Percentiles rank a stretch among this genome's conserved stretches.
These are phyloP conservation scores for Charina bottae DNA, from an alignment of 2,113 vertebrate species.

Conservation along the genomic window DNA sequence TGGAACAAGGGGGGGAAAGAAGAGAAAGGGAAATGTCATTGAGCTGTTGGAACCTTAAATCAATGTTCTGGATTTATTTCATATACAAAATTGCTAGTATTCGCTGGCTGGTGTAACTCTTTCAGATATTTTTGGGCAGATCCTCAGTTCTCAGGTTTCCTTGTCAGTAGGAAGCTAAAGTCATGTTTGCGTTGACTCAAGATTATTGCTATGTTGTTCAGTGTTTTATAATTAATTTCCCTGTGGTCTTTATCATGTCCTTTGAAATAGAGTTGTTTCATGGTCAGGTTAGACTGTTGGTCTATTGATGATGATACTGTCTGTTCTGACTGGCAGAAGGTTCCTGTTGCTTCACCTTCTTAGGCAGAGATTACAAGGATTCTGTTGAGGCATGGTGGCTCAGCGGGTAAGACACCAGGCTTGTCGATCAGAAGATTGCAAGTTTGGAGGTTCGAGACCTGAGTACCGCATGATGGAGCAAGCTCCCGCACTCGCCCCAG, in stretches of 20 bases:
- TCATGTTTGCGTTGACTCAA: not conserved
- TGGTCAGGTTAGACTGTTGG: not conserved
- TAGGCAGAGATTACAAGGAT: too few species aligned
- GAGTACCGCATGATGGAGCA: too few species aligned
- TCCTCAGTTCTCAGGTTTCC: conserved; percentile 40
- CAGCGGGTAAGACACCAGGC: too few species aligned
- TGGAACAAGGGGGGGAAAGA: not conserved
- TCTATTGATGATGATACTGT: not conserved
- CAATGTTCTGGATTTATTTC: conserved; percentile 20
- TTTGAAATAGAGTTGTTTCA: not conserved
- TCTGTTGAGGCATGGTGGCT: too few species aligned
- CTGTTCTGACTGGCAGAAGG: not conserved
- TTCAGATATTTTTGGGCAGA: accelerated
- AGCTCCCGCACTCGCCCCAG: too few species aligned
- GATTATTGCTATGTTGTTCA: not conserved
- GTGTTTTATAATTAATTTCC: not conserved
- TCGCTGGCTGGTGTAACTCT: not conserved
- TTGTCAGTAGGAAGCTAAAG: conserved; percentile 37
- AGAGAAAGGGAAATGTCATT: not conserved
- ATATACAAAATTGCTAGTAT: not conserved
- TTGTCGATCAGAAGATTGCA: too few species aligned
- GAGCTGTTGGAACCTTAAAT: not conserved
- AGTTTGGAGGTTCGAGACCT: too few species aligned
- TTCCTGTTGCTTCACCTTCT: too few species aligned
- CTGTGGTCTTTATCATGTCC: not conserved